A percentile compares a stretch with the other conserved stretches of the same genome.
Evolutionary conservation across 2,113 vertebrate species (phyloP).

Genomic region (Neoarius graeffei): DNA sequence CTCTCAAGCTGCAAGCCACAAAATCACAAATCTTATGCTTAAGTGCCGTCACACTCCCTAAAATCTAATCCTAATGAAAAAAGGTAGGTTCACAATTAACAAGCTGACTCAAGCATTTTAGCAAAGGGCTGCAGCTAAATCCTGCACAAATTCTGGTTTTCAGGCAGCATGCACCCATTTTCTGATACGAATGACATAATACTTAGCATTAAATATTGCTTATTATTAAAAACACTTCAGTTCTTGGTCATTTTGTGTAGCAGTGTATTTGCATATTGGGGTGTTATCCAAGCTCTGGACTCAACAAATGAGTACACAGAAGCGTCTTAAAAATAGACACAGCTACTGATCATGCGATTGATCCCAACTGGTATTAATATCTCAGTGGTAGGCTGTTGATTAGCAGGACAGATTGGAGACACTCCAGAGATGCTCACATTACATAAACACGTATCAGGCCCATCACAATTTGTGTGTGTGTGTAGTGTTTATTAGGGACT

Average conservation of each 20-base stretch:
- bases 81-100: background rate
- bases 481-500: background rate
- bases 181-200: background rate
- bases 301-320: background rate
- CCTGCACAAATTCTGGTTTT: background rate
- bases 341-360: constrained; percentile 21
- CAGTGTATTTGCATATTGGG: background rate
- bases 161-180: background rate
- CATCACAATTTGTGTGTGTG: background rate
- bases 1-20: background rate
- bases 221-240: background rate
- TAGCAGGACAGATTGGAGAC: constrained; percentile 17
- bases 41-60: background rate
- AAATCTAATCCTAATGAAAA: background rate
- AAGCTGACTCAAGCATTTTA: constrained; percentile 14
- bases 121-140: constrained; percentile 15
- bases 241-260: background rate
- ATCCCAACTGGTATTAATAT: constrained; percentile 22
- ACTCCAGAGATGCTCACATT: background rate
- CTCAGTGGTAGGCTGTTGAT: constrained; percentile 18
- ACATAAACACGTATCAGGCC: background rate
- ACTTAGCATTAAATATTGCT: background rate
- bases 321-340: constrained; percentile 21
- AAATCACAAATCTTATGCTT: background rate
- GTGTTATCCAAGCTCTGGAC: background rate